phyloP scores from a whole-genome alignment of 1,140 invertebrate species.

The Parapsyche elsis region DNA sequence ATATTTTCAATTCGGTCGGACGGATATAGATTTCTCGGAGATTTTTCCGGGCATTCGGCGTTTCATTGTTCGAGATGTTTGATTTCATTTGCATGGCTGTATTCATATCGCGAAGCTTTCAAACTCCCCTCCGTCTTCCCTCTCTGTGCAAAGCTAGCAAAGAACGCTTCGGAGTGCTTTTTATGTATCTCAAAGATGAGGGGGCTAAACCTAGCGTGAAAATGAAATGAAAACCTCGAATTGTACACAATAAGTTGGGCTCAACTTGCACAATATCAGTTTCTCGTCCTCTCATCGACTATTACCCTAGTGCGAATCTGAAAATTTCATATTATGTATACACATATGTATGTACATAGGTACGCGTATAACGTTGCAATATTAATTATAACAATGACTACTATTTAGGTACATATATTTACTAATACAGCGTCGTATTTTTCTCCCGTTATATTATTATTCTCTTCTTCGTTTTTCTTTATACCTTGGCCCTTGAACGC shows the following conservation, averaged over 20 bases:
- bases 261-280: not conserved
- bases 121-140: not conserved
- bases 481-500: not conserved
- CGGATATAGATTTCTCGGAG: too few relatives aligned
- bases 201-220: not conserved
- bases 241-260: not conserved
- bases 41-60: too few relatives aligned
- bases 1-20: not conserved
- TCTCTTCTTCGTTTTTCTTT: constrained; percentile 7
- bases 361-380: not conserved
- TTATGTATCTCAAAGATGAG: not conserved
- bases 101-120: constrained; percentile 16
- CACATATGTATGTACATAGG: not conserved
- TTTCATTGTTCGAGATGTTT: constrained; percentile 8
- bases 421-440: not conserved
- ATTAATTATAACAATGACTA: too few relatives aligned
- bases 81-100: constrained; percentile 17
- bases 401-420: not conserved
- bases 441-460: too few relatives aligned
- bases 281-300: not conserved
- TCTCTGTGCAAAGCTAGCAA: not conserved
- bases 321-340: too few relatives aligned
- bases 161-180: not conserved
- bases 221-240: not conserved
- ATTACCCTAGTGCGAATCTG: too few relatives aligned